phyloP scores from a whole-genome alignment of 2,797 vertebrate species.

The Manis crassicaudata region DNA sequence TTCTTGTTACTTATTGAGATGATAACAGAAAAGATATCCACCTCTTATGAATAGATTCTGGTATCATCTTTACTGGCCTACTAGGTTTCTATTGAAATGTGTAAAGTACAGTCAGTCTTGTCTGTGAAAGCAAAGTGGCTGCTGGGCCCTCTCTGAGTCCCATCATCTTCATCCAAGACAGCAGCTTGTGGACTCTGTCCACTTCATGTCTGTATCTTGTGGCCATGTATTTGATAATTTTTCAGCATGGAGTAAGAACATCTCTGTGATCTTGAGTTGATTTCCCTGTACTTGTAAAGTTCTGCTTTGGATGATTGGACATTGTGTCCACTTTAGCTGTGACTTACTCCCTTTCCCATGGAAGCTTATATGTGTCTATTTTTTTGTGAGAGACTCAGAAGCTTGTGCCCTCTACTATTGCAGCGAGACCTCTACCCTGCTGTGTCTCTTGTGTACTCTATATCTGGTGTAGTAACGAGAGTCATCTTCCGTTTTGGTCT shows the following conservation, averaged over 20 bases:
- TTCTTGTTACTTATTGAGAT: conserved; percentile 39
- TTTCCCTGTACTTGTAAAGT: neutral
- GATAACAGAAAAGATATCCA: conserved; percentile 76
- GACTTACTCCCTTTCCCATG: neutral
- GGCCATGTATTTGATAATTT: neutral
- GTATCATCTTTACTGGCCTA: conserved; percentile 61
- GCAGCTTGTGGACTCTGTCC: neutral
- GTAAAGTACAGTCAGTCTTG: conserved; percentile 67
- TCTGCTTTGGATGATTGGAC: neutral
- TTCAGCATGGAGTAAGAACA: neutral
- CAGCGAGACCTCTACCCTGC: neutral
- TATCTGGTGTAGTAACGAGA: neutral
- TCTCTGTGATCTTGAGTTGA: conserved; percentile 25
- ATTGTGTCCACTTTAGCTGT: neutral
- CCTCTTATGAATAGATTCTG: conserved; percentile 82
- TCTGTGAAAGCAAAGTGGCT: neutral
- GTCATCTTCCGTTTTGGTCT: neutral
- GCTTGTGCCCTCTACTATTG: neutral
- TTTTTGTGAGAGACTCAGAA: neutral
- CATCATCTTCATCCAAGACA: neutral
- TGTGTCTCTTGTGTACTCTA: neutral
- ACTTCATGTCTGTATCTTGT: conserved; percentile 28
- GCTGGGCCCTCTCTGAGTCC: neutral
- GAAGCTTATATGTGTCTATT: neutral
- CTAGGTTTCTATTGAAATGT: conserved; percentile 66